These are phyloP conservation scores for Crenichthys baileyi DNA, from an alignment of 2,797 vertebrate species.

Conservation along the genomic window DNA sequence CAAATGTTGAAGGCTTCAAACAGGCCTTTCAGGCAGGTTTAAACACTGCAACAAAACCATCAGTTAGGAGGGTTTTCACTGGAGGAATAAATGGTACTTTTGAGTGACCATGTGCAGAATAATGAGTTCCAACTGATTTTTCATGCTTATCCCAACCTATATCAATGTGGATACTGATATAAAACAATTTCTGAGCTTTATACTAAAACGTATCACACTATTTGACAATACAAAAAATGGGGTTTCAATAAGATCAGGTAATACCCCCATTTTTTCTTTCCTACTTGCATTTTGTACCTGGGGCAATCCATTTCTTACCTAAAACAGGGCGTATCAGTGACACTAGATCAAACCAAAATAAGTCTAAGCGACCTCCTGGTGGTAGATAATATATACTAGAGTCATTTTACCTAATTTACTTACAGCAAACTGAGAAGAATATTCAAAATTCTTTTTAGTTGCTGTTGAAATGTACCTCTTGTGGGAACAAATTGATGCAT, in stretches of 20 bases:
- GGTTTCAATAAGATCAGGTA: constrained; percentile 3
- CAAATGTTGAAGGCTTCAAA: constrained; percentile 83
- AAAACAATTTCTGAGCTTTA: neutral
- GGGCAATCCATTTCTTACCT: neutral
- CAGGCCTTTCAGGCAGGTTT: constrained; percentile 63
- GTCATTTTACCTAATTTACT: neutral
- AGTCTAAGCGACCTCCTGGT: neutral
- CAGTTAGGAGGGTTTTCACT: constrained; percentile 55
- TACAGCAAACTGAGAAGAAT: neutral
- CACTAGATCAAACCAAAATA: neutral
- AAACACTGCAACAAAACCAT: constrained; percentile 63
- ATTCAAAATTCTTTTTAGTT: neutral
- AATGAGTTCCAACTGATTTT: constrained; percentile 11
- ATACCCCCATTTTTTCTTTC: too few relatives aligned
- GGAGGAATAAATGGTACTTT: constrained; percentile 29
- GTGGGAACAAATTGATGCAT: neutral
- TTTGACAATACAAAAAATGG: constrained; percentile 12
- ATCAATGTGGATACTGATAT: neutral
- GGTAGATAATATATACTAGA: neutral
- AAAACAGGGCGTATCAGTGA: neutral
- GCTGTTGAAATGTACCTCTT: neutral
- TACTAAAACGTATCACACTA: neutral
- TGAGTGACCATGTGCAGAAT: constrained; percentile 15
- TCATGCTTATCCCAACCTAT: neutral
- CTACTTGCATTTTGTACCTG: neutral